Evolutionary conservation across 64 coral and sea anemone species (phyloP), one percentile per base, ranked within the genome.

Genomic region (Catalaphyllia jardinei): DNA sequence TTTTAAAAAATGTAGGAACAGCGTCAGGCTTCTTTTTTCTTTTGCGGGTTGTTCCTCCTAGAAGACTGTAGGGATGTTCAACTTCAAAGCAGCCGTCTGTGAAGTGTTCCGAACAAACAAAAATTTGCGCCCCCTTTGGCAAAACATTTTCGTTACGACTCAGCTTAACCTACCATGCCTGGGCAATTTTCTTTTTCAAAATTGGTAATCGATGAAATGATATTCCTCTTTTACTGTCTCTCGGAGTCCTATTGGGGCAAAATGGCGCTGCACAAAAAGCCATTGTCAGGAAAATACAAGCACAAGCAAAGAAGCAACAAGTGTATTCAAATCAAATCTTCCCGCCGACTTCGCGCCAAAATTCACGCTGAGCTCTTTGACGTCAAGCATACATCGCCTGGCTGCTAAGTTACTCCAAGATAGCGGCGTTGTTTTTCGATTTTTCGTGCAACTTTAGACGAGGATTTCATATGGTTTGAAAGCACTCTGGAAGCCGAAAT

Each of bases 381-480:
- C 39, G 39, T 4, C 39, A 46, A 1, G 39, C 39, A 46, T 46
- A 46, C 6, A 46, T 46, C 39, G 2, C 39, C 39, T 46, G 39
- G 39, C 39, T 4, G 39, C 39, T 46, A 46, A 46, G 39, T 46
- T 46, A 46, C 39, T 46, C 39, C 39, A 46, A 46, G 4, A 46
- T 46, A 51, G 77, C 24, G 77, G 52, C 77, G 24, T 0, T 14
- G 14, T 59, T 55, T 51, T 78, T 39, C 51, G 39, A 39, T 83
- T 83, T 31, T n/a, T 90, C 77, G 62, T 82, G 77, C 33, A 76
- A 76, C 52, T 54, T 54, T 54, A 54, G 52, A 54, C 0, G 8
- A 54, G 52, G 52, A 54, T 54, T 54, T 54, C 3, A 35, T 35
- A 35, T 35, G 33, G 33, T 35, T 35, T 35, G 33, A 35, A 35